Evolutionary conservation across 2,797 vertebrate species (phyloP), one percentile per base, ranked within the genome.

Genomic region (Enteromius argenteus): DNA sequence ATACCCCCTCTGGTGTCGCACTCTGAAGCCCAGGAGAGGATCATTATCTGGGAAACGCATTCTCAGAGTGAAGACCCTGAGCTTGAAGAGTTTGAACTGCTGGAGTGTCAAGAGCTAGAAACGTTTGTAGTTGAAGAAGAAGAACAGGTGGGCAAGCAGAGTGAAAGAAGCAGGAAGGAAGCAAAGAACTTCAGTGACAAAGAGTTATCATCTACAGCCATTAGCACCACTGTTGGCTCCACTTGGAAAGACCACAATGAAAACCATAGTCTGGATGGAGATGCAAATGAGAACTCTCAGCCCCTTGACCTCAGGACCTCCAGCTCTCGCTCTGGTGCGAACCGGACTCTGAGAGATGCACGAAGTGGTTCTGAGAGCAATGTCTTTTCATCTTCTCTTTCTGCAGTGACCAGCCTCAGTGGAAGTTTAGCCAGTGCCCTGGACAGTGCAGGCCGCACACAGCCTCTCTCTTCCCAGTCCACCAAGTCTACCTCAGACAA

Each of bases 401-500:
- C 96, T 21, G 90, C 89, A 1, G 91, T 94, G 2, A 77, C 93
- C 56, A 91, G 90, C 74, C 91, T 96, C 86, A 93, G 94, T 0
- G 95, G 96, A 87, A 95, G 94, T 21, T 90, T 94, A 1, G 93
- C 93, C 1, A 95, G 93, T 51, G 91, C 91, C 73, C 90, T 95
- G 86, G 92, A 95, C 72, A 89, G 88, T 1, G 87, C 92, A 85
- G 91, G 81, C 66, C 53, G 90, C 67, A 85, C 46, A 8, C 87
- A 76, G 17, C 92, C 89, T 81, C 91, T 83, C 87, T 56, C 92
- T 82, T 90, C 87, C 92, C 92, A 93, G 92, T 94, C 94, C 87
- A 95, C 89, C 89, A 92, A 93, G 90, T 89, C 97, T 99, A 99
- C 97, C 98, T 98, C 98, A 97, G 93, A 90, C 90, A 95, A 95